These are phyloP conservation scores for Sphaerodactylus townsendi DNA, from an alignment of 2,113 vertebrate species.

Conservation along the genomic window DNA sequence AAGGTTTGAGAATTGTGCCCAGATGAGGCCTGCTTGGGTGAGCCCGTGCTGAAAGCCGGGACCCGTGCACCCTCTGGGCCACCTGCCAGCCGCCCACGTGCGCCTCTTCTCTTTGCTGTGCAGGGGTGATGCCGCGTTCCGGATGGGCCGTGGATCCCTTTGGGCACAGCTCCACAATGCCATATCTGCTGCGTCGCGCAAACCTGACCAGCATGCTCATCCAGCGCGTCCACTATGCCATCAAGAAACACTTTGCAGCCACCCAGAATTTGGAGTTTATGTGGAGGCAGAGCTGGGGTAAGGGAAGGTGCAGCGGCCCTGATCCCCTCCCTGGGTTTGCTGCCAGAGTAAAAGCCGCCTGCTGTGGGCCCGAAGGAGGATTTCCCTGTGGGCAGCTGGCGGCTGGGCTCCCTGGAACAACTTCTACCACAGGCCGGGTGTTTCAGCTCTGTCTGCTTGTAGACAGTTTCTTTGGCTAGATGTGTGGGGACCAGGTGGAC, in stretches of 20 bases:
- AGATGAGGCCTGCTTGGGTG: too few relatives aligned
- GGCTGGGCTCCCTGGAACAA: background rate
- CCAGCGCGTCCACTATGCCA: constrained; percentile 93
- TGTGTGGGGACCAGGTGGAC: background rate
- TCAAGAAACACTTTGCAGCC: constrained; percentile 96
- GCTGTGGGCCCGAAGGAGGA: background rate
- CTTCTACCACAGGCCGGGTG: background rate
- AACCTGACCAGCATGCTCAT: constrained; percentile 98
- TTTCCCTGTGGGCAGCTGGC: too few relatives aligned
- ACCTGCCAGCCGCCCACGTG: background rate
- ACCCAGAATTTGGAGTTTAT: constrained; percentile 95
- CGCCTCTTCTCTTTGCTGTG: background rate
- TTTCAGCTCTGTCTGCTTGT: background rate
- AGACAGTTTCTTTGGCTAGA: background rate
- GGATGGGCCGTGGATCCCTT: constrained; percentile 97
- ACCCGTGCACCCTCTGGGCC: too few relatives aligned
- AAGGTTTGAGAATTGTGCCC: too few relatives aligned
- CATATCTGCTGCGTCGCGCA: constrained; percentile 90
- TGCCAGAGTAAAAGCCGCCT: too few relatives aligned
- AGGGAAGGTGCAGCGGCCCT: background rate
- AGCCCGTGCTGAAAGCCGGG: too few relatives aligned
- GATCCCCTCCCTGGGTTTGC: too few relatives aligned
- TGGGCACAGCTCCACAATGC: constrained; percentile 94
- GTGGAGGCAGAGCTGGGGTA: constrained; percentile 98
- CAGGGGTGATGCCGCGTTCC: constrained; percentile 84